These are phyloP conservation scores for Callocephalon fimbriatum DNA, from an alignment of 2,113 vertebrate species.

Conservation along the genomic window DNA sequence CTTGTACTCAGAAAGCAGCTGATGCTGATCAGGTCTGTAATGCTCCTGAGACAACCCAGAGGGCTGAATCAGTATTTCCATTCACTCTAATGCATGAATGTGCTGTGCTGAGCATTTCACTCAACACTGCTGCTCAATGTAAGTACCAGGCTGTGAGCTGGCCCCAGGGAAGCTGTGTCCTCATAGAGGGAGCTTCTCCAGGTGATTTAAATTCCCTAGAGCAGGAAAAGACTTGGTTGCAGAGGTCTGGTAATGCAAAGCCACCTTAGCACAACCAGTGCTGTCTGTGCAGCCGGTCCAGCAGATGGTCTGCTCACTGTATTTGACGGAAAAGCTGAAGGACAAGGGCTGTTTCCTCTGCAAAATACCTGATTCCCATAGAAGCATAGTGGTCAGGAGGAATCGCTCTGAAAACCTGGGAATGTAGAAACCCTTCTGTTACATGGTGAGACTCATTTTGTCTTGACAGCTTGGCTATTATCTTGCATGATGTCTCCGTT, in stretches of 20 bases:
- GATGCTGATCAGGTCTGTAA: not conserved
- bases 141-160: not conserved
- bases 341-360: not conserved
- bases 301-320: not conserved
- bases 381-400: not conserved
- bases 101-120: accelerated
- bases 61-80: not conserved
- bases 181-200: not conserved
- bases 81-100: not conserved
- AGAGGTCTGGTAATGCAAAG: not conserved
- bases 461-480: not conserved
- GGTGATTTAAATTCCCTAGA: not conserved
- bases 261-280: accelerated
- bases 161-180: not conserved
- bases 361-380: not conserved
- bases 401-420: not conserved
- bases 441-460: not conserved
- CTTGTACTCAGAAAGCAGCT: not conserved
- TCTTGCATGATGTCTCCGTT: not conserved
- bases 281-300: not conserved
- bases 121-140: accelerated
- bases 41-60: not conserved
- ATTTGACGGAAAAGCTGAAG: not conserved
- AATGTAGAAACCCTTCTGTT: not conserved
- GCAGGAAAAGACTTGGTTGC: not conserved